Conservation (phyloP, 2,888 invertebrate species). For the Fragum sueziense region DNA sequence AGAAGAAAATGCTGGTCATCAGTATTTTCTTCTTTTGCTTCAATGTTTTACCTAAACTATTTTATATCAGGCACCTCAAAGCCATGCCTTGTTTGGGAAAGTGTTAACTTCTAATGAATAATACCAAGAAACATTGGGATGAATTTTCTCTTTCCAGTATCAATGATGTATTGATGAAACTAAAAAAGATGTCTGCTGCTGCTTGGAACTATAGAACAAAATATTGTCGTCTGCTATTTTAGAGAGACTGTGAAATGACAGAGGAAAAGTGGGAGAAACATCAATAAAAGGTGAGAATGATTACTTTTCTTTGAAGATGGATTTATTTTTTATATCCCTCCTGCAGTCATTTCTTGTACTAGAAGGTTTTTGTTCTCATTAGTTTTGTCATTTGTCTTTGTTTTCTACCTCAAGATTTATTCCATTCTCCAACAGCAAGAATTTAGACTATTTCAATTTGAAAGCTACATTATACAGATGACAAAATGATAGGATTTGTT, state of each 20-base stretch:
- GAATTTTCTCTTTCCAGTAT: slow-evolving; percentile 14
- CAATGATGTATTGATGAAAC: not conserved
- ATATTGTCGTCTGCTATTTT: slow-evolving; percentile 4
- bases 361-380: no score
- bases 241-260: not conserved
- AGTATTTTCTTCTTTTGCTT: no score
- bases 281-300: not conserved
- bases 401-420: no score
- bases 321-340: no score
- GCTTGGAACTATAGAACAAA: not conserved
- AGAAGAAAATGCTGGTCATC: no score
- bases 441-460: not conserved
- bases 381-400: no score
- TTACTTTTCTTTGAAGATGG: not conserved
- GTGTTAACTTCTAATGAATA: no score
- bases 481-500: no score
- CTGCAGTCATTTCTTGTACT: no score
- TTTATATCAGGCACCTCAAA: no score
- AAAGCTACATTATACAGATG: not conserved
- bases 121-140: not conserved
- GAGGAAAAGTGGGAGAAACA: not conserved
- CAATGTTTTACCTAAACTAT: no score
- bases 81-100: no score
- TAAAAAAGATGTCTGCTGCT: slow-evolving; percentile 9
- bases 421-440: not conserved